Conservation (phyloP, 1,140 invertebrate genomes). For the Xylocopa sonorina region DNA sequence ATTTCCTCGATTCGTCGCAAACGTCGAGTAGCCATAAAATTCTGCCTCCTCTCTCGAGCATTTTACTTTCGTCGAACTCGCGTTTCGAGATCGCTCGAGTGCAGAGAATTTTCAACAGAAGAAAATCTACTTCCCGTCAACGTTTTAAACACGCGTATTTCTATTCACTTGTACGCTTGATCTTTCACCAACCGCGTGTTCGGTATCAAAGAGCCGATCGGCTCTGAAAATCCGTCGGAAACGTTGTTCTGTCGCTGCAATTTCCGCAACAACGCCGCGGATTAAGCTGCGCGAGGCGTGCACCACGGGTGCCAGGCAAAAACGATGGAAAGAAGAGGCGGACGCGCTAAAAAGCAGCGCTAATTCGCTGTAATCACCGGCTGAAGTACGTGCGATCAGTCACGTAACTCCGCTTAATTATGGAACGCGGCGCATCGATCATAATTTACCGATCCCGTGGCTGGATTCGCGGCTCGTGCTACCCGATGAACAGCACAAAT, state of each 20-base stretch:
- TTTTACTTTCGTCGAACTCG: no score
- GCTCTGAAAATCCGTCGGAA: no score
- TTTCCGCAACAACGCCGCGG: neutral
- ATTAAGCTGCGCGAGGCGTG: neutral
- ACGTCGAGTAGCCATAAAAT: no score
- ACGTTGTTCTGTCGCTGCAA: neutral
- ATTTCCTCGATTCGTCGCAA: no score
- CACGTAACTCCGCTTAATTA: constrained; percentile 38
- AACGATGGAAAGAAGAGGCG: neutral
- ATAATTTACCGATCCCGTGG: constrained; percentile 16
- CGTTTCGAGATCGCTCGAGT: no score
- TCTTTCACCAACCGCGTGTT: no score
- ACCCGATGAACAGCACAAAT: constrained; percentile 32
- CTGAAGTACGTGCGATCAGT: constrained; percentile 21
- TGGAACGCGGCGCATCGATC: constrained; percentile 21
- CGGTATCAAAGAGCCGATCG: no score
- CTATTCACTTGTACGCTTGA: no score
- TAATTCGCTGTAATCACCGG: constrained; percentile 21
- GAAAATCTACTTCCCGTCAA: no score
- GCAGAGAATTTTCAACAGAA: no score
- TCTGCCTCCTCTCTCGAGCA: no score
- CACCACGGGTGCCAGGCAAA: neutral
- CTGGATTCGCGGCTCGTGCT: constrained; percentile 36
- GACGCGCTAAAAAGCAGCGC: constrained; percentile 11
- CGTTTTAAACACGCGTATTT: no score